Base-by-base conservation (phyloP, 2,888 invertebrate genomes). In the Drosophila recens region DNA sequence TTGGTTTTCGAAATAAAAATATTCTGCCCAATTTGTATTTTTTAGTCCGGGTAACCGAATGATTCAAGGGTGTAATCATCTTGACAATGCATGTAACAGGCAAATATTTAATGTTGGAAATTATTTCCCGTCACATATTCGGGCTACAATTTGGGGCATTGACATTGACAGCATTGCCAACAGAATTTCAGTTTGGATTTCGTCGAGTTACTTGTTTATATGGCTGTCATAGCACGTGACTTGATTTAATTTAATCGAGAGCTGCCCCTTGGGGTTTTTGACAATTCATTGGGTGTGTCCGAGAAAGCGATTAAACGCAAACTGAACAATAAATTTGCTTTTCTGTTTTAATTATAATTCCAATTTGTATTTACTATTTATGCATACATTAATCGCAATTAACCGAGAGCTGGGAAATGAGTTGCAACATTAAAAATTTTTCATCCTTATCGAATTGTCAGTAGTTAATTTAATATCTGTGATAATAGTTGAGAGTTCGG, bases 161-260 rank as follows among this genome's bases (percentile, higher is more conserved):
- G 72, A 42, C 42, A 45, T 49, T 56, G 56, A 23, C 64, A 64
- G 75, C 67, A 75, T 56, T 64, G 23, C 45, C 48, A 45, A 67
- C 59, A 63, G 48, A 45, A 59, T 67, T 75, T 71, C 15, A 59
- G 62, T 34, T 56, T 40, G 65, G 40, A 36, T 56, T 27, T 15
- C 17, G 11, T 49, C 13, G 45, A 33, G 13, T 49, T 52, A 13
- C 30, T 46, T 33, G 46, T 51, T 53, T 62, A 42, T 48, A 51
- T 36, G 34, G 33, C 10, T 48, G 54, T n/a, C 46, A 34, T 56
- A 40, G 66, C 43, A 79, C 78, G 78, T 79, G 78, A 78, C 64
- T 54, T 48, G 75, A 64, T 72, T 77, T 74, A 63, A 63, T 70
- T 68, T 33, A 53, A 58, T 36, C n/a, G 17, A 57, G 20, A 45